These are phyloP conservation scores for Pollenia griseotomentosa DNA, from an alignment of 2,888 invertebrate genomes.

Conservation along the genomic window DNA sequence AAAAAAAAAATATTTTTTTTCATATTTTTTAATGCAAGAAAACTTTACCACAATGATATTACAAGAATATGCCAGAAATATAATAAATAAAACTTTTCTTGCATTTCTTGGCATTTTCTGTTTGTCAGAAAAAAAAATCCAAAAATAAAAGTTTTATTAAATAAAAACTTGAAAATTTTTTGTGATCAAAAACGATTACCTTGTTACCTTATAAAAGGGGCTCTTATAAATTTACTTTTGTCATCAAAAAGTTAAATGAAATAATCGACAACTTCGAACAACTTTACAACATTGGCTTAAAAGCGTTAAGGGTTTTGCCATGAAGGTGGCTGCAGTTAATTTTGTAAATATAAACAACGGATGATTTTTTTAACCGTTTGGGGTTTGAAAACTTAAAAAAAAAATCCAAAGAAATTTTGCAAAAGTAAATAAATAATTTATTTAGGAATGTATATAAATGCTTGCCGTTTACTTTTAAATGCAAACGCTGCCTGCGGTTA, in stretches of 20 bases:
- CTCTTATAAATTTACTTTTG: not conserved
- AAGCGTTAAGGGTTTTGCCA: not conserved
- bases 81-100: conserved; percentile 47
- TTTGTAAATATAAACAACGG: not conserved
- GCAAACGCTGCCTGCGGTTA: no score
- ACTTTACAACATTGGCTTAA: not conserved
- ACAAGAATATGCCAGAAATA: conserved; percentile 56
- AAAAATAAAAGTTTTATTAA: conserved; percentile 15
- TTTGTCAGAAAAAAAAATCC: not conserved
- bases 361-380: no score
- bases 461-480: no score
- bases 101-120: conserved; percentile 12
- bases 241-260: not conserved
- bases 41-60: conserved; percentile 68
- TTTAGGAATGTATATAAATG: no score
- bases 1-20: conserved; percentile 37
- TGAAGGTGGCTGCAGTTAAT: not conserved
- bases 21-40: conserved; percentile 20
- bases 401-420: no score
- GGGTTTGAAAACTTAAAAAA: no score
- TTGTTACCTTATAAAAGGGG: conserved; percentile 27
- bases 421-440: no score
- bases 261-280: not conserved
- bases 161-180: not conserved
- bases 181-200: conserved; percentile 31